Percentiles rank a stretch among this genome's conserved stretches.
Evolutionary conservation across 2,888 invertebrate genomes (phyloP).

Genomic region (Pomacea canaliculata): DNA sequence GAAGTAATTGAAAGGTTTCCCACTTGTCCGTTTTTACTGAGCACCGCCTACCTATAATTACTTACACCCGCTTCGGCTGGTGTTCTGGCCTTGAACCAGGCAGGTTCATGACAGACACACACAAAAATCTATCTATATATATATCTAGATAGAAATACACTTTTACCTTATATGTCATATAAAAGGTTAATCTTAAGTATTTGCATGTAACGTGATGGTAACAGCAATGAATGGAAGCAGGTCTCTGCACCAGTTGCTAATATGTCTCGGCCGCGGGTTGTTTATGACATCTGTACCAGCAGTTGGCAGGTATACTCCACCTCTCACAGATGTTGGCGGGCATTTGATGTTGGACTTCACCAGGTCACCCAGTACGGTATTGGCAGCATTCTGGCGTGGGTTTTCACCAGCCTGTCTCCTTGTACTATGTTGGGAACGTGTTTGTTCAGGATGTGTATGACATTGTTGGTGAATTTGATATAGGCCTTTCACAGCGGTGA

Average conservation of each 20-base stretch:
- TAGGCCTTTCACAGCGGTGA: conserved; percentile 31
- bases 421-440: conserved; percentile 42
- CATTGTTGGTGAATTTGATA: conserved; percentile 24
- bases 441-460: conserved; percentile 37
- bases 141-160: too few relatives aligned
- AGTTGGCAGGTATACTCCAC: conserved; percentile 13
- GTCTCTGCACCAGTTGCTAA: conserved; percentile 3
- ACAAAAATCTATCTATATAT: too few relatives aligned
- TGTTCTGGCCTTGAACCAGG: too few relatives aligned
- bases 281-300: conserved; percentile 21
- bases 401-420: conserved; percentile 37
- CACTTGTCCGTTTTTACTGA: too few relatives aligned
- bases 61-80: too few relatives aligned
- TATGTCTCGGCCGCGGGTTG: conserved; percentile 20
- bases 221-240: conserved; percentile 19
- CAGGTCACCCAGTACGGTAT: conserved; percentile 14
- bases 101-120: too few relatives aligned
- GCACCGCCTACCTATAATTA: too few relatives aligned
- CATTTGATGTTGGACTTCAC: conserved; percentile 10
- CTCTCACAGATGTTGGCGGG: neutral
- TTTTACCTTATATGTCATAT: too few relatives aligned
- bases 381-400: conserved; percentile 39
- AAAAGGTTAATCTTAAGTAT: too few relatives aligned
- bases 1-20: too few relatives aligned
- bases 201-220: too few relatives aligned